A percentile compares a stretch with the other conserved stretches of the same genome.
These are phyloP conservation scores for Percopsis transmontana DNA, from an alignment of 2,113 vertebrate species.

Conservation along the genomic window DNA sequence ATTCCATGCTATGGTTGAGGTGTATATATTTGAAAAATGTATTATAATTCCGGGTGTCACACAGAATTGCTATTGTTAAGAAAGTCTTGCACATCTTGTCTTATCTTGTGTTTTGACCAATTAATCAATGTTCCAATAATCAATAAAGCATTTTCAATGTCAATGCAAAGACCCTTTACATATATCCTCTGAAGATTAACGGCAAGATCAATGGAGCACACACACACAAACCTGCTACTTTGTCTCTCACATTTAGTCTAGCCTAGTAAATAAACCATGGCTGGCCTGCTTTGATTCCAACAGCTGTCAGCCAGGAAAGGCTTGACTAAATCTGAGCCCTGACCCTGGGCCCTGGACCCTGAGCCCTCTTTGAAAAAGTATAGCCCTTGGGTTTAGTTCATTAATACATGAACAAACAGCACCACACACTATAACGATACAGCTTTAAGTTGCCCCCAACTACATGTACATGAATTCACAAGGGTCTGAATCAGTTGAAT, in stretches of 20 bases:
- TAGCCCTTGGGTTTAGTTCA: slow-evolving; percentile 26
- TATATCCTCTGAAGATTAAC: slow-evolving; percentile 66
- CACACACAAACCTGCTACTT: slow-evolving; percentile 29
- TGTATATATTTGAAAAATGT: background rate
- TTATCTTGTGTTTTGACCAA: slow-evolving; percentile 54
- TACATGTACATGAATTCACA: too few relatives aligned
- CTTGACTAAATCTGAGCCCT: slow-evolving; percentile 53
- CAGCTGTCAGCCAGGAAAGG: slow-evolving; percentile 64
- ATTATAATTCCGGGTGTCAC: slow-evolving; percentile 2
- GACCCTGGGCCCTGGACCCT: slow-evolving; percentile 58
- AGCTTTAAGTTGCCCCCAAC: slow-evolving; percentile 26
- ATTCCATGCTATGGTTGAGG: background rate
- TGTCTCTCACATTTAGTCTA: slow-evolving; percentile 30
- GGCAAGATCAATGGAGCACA: slow-evolving; percentile 63
- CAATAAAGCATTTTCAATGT: slow-evolving; percentile 65
- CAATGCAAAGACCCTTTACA: slow-evolving; percentile 71
- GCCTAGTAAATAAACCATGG: slow-evolving; percentile 53
- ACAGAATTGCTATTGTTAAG: slow-evolving; percentile 52
- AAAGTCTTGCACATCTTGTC: slow-evolving; percentile 65
- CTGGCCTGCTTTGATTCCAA: slow-evolving; percentile 50
- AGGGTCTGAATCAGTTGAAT: too few relatives aligned
- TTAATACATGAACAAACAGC: slow-evolving; percentile 55
- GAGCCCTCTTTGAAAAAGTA: slow-evolving; percentile 41
- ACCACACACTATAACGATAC: slow-evolving; percentile 36
- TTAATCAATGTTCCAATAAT: slow-evolving; percentile 63